These are phyloP conservation scores for Esox niger DNA, from an alignment of 2,113 vertebrate genomes.

Conservation along the genomic window DNA sequence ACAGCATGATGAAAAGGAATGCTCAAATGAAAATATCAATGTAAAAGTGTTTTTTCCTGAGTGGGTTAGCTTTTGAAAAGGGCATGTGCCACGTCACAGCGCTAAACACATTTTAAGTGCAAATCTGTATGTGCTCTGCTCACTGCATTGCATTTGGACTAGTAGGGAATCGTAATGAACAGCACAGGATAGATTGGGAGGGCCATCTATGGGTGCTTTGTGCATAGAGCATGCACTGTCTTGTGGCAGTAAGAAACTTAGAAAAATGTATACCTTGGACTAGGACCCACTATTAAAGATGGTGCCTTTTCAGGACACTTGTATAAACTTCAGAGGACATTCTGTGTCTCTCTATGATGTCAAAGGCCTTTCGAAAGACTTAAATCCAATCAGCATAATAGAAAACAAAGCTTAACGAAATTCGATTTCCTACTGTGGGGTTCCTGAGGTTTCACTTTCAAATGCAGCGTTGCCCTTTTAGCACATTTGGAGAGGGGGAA, in stretches of 20 bases:
- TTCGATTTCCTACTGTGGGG: slow-evolving; percentile 49
- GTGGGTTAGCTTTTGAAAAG: neutral
- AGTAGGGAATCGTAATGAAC: neutral
- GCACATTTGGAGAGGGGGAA: slow-evolving; percentile 4
- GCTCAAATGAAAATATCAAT: neutral
- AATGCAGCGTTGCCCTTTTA: slow-evolving; percentile 25
- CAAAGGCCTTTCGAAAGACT: slow-evolving; percentile 30
- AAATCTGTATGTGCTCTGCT: neutral
- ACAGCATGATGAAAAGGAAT: neutral
- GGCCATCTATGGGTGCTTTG: slow-evolving; percentile 39
- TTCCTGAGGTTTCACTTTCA: slow-evolving; percentile 32
- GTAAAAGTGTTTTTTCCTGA: neutral
- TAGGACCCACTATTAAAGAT: slow-evolving; percentile 46
- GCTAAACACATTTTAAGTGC: neutral
- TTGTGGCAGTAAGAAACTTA: slow-evolving; percentile 48
- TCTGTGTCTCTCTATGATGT: slow-evolving; percentile 47
- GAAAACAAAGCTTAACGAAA: slow-evolving; percentile 39
- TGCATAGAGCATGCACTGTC: slow-evolving; percentile 57
- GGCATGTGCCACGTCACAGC: neutral
- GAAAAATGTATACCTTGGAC: slow-evolving; percentile 63
- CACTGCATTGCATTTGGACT: neutral
- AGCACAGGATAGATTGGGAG: slow-evolving; percentile 34
- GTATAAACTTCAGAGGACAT: slow-evolving; percentile 46
- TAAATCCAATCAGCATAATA: slow-evolving; percentile 47
- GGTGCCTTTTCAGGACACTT: slow-evolving; percentile 44